Evolutionary conservation across 2,113 vertebrate species (phyloP).

Genomic region (Cebus imitator): DNA sequence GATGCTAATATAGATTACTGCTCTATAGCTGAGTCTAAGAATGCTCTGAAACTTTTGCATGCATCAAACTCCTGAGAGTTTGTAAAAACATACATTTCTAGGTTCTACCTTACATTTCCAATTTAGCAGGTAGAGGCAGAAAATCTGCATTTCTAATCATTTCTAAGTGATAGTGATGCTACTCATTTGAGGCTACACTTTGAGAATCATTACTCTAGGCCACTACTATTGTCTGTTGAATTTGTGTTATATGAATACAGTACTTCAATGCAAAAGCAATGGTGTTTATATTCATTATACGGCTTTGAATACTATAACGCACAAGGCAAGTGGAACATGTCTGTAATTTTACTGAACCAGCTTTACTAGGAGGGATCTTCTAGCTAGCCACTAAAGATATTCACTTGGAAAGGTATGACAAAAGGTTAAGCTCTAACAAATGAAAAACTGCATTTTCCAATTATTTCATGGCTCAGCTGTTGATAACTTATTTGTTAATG

Average conservation of each 20-base stretch:
- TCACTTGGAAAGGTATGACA: background rate
- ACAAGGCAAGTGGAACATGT: background rate
- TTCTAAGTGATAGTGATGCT: background rate
- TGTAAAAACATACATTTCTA: background rate
- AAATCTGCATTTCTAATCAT: background rate
- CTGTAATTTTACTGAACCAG: background rate
- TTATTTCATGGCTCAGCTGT: background rate
- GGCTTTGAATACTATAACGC: background rate
- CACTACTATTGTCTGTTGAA: background rate
- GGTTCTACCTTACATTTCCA: background rate
- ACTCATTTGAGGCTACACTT: background rate
- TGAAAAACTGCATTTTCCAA: constrained; percentile 25
- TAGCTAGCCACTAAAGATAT: background rate
- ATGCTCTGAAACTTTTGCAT: background rate
- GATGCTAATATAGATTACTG: background rate
- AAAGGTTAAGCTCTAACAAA: constrained; percentile 31
- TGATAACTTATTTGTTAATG: constrained; percentile 55
- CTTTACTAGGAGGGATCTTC: background rate
- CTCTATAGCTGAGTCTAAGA: background rate
- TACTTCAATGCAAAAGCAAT: background rate
- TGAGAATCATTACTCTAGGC: background rate
- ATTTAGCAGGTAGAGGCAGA: background rate
- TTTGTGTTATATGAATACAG: background rate
- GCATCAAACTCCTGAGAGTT: background rate
- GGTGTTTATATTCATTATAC: background rate